These are phyloP conservation scores for Dryobota labecula DNA, from an alignment of 2,888 invertebrate genomes.

Conservation along the genomic window DNA sequence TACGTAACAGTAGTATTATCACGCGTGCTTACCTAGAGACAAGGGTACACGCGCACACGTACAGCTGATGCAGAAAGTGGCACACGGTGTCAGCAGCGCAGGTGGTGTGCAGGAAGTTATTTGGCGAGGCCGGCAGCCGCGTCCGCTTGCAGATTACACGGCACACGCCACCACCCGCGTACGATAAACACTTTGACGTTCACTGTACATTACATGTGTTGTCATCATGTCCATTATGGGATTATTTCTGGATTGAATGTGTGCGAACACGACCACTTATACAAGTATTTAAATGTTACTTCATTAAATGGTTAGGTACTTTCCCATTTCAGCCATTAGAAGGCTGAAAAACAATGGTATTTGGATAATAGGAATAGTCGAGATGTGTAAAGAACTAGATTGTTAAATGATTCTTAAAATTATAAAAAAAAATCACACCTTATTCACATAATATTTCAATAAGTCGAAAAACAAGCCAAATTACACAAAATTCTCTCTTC, in stretches of 20 bases:
- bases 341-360: not conserved
- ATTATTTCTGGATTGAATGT: conserved; percentile 1
- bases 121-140: conserved; percentile 74
- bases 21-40: conserved; percentile 29
- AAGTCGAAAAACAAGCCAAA: not conserved
- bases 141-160: conserved; percentile 79
- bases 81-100: conserved; percentile 63
- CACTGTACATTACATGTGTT: conserved; percentile 31
- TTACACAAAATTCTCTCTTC: not conserved
- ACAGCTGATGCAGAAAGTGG: conserved; percentile 68
- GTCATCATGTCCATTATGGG: not conserved
- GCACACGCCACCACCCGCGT: conserved; percentile 34
- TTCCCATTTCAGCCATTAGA: too few relatives aligned
- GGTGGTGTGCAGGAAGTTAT: conserved; percentile 80
- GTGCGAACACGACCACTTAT: not conserved
- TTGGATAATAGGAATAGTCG: not conserved
- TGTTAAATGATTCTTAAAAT: not conserved
- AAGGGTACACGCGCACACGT: conserved; percentile 31
- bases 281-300: not conserved
- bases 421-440: too few relatives aligned
- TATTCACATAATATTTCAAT: too few relatives aligned
- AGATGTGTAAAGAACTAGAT: not conserved
- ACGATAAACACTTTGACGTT: conserved; percentile 59
- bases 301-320: not conserved
- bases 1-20: conserved; percentile 6